Evolutionary conservation across 2,797 vertebrate genomes (phyloP).

Genomic region (Champsocephalus esox): DNA sequence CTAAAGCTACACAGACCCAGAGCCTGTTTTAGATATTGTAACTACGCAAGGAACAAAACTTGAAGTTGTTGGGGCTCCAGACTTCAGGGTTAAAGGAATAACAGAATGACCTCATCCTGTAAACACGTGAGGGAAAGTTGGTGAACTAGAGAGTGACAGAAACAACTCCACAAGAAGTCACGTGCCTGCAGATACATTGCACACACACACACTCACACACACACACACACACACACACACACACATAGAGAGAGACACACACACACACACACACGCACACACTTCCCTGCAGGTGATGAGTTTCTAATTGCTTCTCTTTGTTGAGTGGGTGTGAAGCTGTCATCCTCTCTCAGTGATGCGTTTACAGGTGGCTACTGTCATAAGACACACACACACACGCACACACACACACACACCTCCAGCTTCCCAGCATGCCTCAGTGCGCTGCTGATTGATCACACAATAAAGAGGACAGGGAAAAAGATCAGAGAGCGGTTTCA

Average conservation of each 20-base stretch:
- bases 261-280: background rate
- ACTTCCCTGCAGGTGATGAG: constrained; percentile 41
- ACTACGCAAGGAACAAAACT: too few species aligned
- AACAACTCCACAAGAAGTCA: too few species aligned
- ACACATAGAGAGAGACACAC: constrained; percentile 3
- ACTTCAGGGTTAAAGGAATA: too few species aligned
- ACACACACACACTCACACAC: background rate
- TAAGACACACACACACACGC: background rate
- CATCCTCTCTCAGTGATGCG: constrained; percentile 16
- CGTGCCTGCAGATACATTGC: too few species aligned
- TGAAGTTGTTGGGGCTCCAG: too few species aligned
- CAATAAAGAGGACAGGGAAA: constrained; percentile 28
- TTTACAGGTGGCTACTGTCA: constrained; percentile 32
- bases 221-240: constrained; percentile 13
- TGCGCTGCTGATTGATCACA: constrained; percentile 46
- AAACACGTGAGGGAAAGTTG: too few species aligned
- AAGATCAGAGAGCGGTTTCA: constrained; percentile 5
- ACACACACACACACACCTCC: constrained; percentile 9
- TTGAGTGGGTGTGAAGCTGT: constrained; percentile 45
- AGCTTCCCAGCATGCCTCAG: background rate
- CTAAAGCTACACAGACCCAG: too few species aligned
- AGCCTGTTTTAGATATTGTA: too few species aligned
- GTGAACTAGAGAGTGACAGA: too few species aligned
- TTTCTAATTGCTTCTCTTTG: constrained; percentile 57
- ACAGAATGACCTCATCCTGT: too few species aligned